These are phyloP conservation scores for Tyria jacobaeae DNA, from an alignment of 2,888 invertebrate genomes.

Conservation along the genomic window DNA sequence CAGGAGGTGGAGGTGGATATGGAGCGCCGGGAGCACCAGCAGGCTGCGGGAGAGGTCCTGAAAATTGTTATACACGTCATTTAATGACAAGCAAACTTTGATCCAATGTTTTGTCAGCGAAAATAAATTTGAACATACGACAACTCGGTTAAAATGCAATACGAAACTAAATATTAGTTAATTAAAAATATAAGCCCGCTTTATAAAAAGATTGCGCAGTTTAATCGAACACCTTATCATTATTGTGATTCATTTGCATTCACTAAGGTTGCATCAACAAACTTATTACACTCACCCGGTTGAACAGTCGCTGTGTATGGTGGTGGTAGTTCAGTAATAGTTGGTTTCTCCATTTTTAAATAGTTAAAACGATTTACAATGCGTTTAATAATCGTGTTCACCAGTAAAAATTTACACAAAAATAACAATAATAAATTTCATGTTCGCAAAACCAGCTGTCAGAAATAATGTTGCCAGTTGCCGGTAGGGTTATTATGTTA, in stretches of 20 bases:
- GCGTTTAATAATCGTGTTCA: conserved; percentile 20
- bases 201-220: conserved; percentile 52
- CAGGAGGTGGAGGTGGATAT: conserved; percentile 85
- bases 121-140: background rate
- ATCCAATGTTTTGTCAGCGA: conserved; percentile 5
- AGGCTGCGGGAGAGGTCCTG: conserved; percentile 45
- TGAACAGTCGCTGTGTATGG: conserved; percentile 81
- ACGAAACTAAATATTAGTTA: background rate
- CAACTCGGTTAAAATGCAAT: background rate
- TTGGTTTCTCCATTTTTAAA: conserved; percentile 73
- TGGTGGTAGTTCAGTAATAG: conserved; percentile 80
- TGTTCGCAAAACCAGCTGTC: conserved; percentile 41
- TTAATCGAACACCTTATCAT: conserved; percentile 61
- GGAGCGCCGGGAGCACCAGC: conserved; percentile 54
- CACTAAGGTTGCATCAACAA: conserved; percentile 51
- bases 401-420: conserved; percentile 33
- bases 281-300: conserved; percentile 62
- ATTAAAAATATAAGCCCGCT: conserved; percentile 17
- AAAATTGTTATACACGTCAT: conserved; percentile 23
- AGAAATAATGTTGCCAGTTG: conserved; percentile 32
- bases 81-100: conserved; percentile 13
- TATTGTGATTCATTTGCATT: conserved; percentile 63
- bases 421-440: conserved; percentile 38
- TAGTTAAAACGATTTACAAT: conserved; percentile 32
- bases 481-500: too few relatives aligned